Percentiles rank a stretch among this genome's conserved stretches.
phyloP scores from a whole-genome alignment of 2,113 vertebrate genomes.

The Trichechus manatus region DNA sequence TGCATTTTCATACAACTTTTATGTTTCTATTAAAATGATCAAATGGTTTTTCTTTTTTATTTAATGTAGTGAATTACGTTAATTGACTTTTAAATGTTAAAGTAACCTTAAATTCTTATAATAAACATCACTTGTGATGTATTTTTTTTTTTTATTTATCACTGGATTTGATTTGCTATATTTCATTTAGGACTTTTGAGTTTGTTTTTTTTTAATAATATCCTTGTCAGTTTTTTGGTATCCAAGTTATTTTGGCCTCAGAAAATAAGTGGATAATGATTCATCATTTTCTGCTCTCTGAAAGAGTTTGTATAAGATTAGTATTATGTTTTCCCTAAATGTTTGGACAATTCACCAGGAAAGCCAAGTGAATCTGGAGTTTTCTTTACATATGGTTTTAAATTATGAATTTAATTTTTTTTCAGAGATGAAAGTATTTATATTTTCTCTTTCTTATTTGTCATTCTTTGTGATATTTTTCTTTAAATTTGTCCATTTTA shows the following conservation, averaged over 20 bases:
- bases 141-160: neutral
- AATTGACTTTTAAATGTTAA: conserved; percentile 9
- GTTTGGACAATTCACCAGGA: neutral
- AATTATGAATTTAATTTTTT: neutral
- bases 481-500: neutral
- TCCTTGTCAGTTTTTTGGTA: neutral
- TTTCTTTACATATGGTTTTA: neutral
- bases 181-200: neutral
- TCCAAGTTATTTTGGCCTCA: neutral
- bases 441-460: neutral
- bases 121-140: neutral
- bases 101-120: neutral
- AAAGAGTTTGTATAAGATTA: neutral
- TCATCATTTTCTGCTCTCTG: neutral
- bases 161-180: neutral
- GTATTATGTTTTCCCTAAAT: neutral
- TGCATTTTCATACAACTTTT: neutral
- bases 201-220: conserved; percentile 3
- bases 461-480: neutral
- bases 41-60: neutral
- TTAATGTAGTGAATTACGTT: neutral
- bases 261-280: neutral
- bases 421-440: neutral
- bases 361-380: neutral
- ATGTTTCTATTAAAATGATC: neutral